A percentile compares a stretch with the other conserved stretches of the same genome.
These are phyloP conservation scores for Mellivora capensis DNA, from an alignment of 2,113 vertebrate genomes.

Conservation along the genomic window DNA sequence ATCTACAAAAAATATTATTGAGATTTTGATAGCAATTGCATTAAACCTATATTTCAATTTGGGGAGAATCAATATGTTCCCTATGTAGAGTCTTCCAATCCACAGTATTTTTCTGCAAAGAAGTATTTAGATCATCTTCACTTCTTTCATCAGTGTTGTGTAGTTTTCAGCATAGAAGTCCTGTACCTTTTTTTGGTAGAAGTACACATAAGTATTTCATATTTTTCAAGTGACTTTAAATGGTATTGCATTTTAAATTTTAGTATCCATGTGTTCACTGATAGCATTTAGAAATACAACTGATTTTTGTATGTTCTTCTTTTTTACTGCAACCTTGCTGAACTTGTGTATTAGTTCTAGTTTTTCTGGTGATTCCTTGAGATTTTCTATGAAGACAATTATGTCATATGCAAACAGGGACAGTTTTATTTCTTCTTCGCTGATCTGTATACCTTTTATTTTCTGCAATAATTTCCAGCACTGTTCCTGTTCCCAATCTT, in stretches of 20 bases:
- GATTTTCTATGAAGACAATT: background rate
- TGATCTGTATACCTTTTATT: background rate
- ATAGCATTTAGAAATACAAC: background rate
- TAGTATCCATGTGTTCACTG: background rate
- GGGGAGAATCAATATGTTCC: background rate
- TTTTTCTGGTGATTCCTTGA: background rate
- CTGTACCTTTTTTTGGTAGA: background rate
- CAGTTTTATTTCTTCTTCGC: background rate
- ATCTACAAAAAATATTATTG: background rate
- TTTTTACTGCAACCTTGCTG: background rate
- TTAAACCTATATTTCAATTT: background rate
- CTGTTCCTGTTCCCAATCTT: background rate
- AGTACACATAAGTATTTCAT: background rate
- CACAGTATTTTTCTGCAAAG: background rate
- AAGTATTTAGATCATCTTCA: background rate
- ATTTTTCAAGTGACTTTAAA: background rate
- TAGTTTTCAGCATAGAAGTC: background rate
- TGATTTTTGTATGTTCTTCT: background rate
- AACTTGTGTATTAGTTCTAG: background rate
- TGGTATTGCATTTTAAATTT: background rate
- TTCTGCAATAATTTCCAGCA: background rate
- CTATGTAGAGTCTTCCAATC: background rate
- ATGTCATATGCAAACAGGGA: background rate
- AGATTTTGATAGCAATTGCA: background rate
- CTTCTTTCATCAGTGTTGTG: background rate